Evolutionary conservation across 2,797 vertebrate genomes (phyloP).

Genomic region (Gallinago solitaria): DNA sequence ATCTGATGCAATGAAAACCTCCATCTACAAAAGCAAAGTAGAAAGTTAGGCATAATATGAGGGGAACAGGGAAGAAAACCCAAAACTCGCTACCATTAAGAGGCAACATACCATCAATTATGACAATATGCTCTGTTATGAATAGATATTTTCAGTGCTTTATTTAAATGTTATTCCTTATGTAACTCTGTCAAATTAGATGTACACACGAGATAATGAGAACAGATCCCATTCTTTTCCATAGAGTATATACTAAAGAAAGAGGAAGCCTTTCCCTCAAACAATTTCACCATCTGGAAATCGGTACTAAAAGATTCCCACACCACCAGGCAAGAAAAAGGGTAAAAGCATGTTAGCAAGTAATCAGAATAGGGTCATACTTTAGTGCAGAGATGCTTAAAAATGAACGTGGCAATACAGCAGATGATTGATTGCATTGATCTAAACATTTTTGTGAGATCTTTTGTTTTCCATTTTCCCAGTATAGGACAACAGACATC

Average conservation of each 20-base stretch:
- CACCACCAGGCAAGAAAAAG: not conserved
- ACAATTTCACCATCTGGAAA: not conserved
- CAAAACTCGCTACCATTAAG: not conserved
- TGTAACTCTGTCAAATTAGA: not conserved
- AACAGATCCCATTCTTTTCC: not conserved
- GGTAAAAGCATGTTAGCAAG: not conserved
- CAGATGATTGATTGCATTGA: not conserved
- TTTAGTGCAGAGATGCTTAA: not conserved
- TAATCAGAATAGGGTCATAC: not conserved
- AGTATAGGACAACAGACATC: not conserved
- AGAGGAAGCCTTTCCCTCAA: not conserved
- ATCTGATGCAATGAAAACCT: not conserved
- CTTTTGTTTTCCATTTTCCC: not conserved
- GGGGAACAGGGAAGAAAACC: not conserved
- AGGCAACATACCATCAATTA: not conserved
- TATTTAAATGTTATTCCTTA: not conserved
- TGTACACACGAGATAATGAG: not conserved
- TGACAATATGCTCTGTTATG: not conserved
- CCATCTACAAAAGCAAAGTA: not conserved
- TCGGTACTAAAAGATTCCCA: not conserved
- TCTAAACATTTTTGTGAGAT: not conserved
- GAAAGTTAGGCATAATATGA: not conserved
- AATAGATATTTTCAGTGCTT: not conserved
- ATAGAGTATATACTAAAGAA: not conserved
- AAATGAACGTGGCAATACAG: not conserved